phyloP scores from a whole-genome alignment of 2,797 vertebrate species.

The Gymnopithys bicolor region DNA sequence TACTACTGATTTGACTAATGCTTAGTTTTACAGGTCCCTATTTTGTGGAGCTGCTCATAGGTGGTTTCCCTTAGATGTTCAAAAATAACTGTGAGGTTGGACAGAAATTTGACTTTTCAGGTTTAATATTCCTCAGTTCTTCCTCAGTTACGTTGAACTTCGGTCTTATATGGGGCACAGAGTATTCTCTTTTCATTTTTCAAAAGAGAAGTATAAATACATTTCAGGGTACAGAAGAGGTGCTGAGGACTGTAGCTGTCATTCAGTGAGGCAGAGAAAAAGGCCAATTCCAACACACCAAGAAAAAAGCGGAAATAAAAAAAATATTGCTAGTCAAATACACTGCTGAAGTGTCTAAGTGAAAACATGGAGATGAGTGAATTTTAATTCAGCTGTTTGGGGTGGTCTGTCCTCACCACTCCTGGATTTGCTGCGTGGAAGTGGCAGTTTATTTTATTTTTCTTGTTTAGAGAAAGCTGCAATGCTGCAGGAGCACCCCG shows the following conservation, averaged over 20 bases:
- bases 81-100: conserved; percentile 4
- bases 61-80: background rate
- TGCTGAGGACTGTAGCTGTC: background rate
- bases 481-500: background rate
- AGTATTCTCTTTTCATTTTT: conserved; percentile 22
- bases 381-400: background rate
- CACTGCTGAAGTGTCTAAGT: background rate
- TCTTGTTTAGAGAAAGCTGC: background rate
- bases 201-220: background rate
- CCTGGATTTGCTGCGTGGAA: background rate
- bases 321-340: background rate
- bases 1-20: background rate
- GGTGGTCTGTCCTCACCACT: background rate
- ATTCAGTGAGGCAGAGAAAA: background rate
- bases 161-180: background rate
- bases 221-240: background rate
- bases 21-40: background rate
- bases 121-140: conserved; percentile 19
- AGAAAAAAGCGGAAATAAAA: background rate
- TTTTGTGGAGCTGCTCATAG: background rate
- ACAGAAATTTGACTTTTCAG: conserved; percentile 19
- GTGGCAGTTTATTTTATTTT: background rate
- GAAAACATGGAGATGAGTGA: background rate
- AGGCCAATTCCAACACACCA: background rate
- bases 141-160: background rate